A percentile compares a stretch with the other conserved stretches of the same genome.
These are phyloP conservation scores for Dicerorhinus sumatrensis DNA, from an alignment of 2,113 vertebrate species.

Conservation along the genomic window DNA sequence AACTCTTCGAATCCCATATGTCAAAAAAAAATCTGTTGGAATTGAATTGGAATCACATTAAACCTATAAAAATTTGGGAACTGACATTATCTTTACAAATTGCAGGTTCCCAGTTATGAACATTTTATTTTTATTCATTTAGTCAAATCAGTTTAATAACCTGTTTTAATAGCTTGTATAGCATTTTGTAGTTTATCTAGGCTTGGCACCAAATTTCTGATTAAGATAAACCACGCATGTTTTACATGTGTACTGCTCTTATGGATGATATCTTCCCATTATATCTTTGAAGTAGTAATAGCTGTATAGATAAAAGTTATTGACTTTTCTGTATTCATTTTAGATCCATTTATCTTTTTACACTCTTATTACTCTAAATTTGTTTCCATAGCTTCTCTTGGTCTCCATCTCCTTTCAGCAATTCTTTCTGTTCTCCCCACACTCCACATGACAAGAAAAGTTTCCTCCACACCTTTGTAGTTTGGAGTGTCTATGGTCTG, in stretches of 20 bases:
- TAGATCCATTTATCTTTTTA: not conserved
- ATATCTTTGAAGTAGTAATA: not conserved
- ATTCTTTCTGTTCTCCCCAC: not conserved
- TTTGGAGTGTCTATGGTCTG: not conserved
- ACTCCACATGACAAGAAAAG: not conserved
- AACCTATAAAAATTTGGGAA: not conserved
- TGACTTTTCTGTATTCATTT: not conserved
- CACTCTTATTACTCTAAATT: not conserved
- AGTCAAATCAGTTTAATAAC: conserved; percentile 8
- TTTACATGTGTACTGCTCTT: not conserved
- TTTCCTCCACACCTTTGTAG: not conserved
- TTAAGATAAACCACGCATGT: not conserved
- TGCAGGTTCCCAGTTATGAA: not conserved
- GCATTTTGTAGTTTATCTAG: not conserved
- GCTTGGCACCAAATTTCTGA: conserved; percentile 1
- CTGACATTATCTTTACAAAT: not conserved
- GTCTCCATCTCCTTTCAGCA: not conserved
- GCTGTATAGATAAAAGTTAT: not conserved
- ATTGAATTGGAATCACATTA: conserved; percentile 48
- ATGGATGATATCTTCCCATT: not conserved
- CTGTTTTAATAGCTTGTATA: not conserved
- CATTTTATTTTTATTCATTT: conserved; percentile 46
- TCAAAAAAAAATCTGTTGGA: not conserved
- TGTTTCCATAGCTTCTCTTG: not conserved
- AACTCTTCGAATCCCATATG: not conserved